These are phyloP conservation scores for Triplophysa dalaica DNA, from an alignment of 2,113 vertebrate species.

Conservation along the genomic window DNA sequence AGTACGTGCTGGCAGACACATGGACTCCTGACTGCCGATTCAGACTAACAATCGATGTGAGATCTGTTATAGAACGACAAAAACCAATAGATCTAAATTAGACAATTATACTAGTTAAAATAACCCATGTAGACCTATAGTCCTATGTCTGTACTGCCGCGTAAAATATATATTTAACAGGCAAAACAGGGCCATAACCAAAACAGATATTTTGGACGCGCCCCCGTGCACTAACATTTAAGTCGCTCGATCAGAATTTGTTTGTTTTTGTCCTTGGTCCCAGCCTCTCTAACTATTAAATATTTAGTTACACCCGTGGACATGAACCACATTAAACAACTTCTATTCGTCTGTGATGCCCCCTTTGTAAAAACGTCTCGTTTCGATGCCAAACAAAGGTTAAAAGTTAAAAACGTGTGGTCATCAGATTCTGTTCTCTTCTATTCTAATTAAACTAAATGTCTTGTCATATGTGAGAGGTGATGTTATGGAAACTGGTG, in stretches of 20 bases:
- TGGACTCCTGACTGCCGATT: slow-evolving; percentile 89
- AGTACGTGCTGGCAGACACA: slow-evolving; percentile 89
- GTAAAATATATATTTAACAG: neutral
- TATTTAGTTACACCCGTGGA: too few relatives aligned
- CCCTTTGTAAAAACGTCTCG: too few relatives aligned
- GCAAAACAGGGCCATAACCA: neutral
- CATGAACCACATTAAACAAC: neutral
- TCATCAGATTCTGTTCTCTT: slow-evolving; percentile 46
- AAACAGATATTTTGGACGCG: too few relatives aligned
- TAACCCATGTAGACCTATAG: neutral
- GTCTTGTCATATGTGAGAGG: neutral
- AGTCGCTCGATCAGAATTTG: too few relatives aligned
- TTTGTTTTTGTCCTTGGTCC: too few relatives aligned
- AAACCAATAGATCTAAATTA: slow-evolving; percentile 42
- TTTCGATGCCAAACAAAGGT: neutral
- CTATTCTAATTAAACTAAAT: slow-evolving; percentile 45
- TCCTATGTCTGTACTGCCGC: neutral
- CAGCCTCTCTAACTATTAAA: too few relatives aligned
- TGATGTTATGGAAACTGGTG: neutral
- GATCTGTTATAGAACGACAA: slow-evolving; percentile 83
- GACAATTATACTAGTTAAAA: neutral
- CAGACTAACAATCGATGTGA: slow-evolving; percentile 90
- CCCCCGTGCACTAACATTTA: too few relatives aligned
- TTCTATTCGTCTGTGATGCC: neutral
- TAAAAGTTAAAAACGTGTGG: neutral